Evolutionary conservation across 2,797 vertebrate genomes (phyloP), one percentile per base, ranked within the genome.

Genomic region (Meda fulgida): DNA sequence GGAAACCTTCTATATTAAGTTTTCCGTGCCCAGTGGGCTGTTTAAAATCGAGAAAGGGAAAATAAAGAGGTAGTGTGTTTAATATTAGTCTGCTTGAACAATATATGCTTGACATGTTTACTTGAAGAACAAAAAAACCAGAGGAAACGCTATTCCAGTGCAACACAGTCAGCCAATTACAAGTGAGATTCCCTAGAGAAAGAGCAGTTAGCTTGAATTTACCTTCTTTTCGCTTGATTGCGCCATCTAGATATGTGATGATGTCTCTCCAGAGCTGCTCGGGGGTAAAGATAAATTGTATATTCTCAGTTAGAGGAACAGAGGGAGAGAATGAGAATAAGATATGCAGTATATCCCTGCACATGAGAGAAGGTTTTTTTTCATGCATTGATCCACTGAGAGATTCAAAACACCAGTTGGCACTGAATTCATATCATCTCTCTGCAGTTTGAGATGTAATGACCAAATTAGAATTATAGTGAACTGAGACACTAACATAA

Each of bases 141-240:
- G 76, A 77, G 40, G 78, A 86, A 86, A 55, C 36, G 66, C 88
- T 83, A 34, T 31, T 84, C 83, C 77, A 7, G 36, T 71, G 71
- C 86, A 88, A 80, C 79, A 51, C 6, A 81, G 87, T 87, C 87
- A 81, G 77, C 78, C 87, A 91, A 90, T 91, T 91, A 89, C 81
- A 66, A 84, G 72, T 55, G 70, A 86, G 84, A 88, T 88, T 89
- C 84, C 81, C 75, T n/a, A 34, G 75, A 83, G 80, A 85, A 88
- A 72, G 80, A 82, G 85, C 88, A 85, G 86, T 90, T 89, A 88
- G 83, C 84, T 84, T 53, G 85, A 87, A 91, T 91, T 85, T 88
- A 86, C 87, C 85, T 88, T 78, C 86, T 91, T 90, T 88, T 89
- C 85, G 82, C 88, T 87, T 90, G 89, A 91, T 91, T 90, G 89